phyloP scores from a whole-genome alignment of 1,140 invertebrate species.

The Bombus haemorrhoidalis region DNA sequence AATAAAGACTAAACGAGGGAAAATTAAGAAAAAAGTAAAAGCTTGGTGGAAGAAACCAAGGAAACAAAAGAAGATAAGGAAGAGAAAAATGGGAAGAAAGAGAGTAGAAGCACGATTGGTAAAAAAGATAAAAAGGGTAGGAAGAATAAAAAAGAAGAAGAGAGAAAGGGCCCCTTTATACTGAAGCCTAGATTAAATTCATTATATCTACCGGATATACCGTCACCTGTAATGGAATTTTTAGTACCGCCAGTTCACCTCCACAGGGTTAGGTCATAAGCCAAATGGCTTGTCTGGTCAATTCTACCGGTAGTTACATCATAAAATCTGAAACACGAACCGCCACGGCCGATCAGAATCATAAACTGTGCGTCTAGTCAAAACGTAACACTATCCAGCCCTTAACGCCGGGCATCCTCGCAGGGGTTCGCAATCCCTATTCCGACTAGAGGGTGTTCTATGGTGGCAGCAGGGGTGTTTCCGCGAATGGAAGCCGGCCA shows the following conservation, averaged over 20 bases:
- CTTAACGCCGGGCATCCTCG: conserved; percentile 12
- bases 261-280: background rate
- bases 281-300: background rate
- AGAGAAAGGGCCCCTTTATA: background rate
- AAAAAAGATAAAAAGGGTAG: background rate
- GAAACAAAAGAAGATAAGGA: background rate
- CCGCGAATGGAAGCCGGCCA: conserved; percentile 64
- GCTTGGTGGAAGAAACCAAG: background rate
- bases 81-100: background rate
- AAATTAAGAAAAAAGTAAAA: too few relatives aligned
- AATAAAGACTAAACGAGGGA: too few relatives aligned
- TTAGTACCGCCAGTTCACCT: background rate
- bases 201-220: background rate
- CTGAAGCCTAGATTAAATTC: background rate
- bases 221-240: background rate
- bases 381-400: conserved; percentile 22
- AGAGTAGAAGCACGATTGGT: background rate
- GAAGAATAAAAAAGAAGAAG: background rate
- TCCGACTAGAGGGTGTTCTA: conserved; percentile 6
- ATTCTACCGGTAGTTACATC: background rate
- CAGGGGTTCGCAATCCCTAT: conserved; percentile 16
- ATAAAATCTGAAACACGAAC: conserved; percentile 1
- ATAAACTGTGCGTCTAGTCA: conserved; percentile 50
- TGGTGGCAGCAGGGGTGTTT: conserved; percentile 44
- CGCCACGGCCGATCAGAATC: background rate